A percentile compares a stretch with the other conserved stretches of the same genome.
phyloP scores from a whole-genome alignment of 2,113 vertebrate species.

The Lontra canadensis region DNA sequence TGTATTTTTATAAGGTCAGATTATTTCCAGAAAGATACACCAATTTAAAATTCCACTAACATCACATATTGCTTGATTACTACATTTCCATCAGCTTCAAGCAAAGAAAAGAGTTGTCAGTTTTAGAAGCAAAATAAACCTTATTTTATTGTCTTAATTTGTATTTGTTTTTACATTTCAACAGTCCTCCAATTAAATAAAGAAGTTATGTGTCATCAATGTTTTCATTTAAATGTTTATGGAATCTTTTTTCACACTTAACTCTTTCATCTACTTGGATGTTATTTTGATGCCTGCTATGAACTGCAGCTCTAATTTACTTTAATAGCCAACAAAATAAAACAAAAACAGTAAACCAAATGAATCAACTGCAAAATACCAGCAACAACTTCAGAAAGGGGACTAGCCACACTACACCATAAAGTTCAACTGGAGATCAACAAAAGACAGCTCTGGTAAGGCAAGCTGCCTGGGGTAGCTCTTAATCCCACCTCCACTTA shows the following conservation, averaged over 20 bases:
- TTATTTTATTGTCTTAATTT: neutral
- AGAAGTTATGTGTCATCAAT: neutral
- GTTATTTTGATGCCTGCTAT: neutral
- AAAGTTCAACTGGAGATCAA: neutral
- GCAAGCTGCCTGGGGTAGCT: neutral
- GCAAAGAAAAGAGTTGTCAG: neutral
- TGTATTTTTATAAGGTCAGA: neutral
- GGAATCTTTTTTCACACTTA: neutral
- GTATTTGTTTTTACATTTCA: neutral
- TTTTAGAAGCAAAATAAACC: neutral
- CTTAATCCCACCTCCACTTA: neutral
- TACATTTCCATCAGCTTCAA: neutral
- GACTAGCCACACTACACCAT: neutral
- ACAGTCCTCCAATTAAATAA: neutral
- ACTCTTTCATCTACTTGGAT: neutral
- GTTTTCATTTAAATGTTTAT: neutral
- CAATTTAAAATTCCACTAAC: neutral
- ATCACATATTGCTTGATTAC: neutral
- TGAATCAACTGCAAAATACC: neutral
- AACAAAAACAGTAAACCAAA: neutral
- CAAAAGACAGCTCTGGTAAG: neutral
- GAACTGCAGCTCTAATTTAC: neutral
- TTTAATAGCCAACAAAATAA: slow-evolving; percentile 2
- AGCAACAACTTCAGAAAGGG: neutral
- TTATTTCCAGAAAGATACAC: slow-evolving; percentile 28